Evolutionary conservation across 2,113 vertebrate species (phyloP).

Genomic region (Donacobius atricapilla): DNA sequence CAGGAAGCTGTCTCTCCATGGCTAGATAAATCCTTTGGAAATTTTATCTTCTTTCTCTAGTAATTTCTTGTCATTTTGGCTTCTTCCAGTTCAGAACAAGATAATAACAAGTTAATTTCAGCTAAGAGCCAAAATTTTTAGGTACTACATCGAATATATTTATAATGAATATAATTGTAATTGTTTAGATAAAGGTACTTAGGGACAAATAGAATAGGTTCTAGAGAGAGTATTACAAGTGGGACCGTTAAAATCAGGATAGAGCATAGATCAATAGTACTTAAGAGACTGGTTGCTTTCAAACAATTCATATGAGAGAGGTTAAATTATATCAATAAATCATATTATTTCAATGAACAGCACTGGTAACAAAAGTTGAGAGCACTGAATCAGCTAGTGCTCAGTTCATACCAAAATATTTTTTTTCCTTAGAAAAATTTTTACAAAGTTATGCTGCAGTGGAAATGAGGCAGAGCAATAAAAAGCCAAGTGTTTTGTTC

Average conservation of each 20-base stretch:
- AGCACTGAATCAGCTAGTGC: neutral
- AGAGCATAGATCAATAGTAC: conserved; percentile 11
- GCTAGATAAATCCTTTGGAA: neutral
- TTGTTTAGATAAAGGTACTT: conserved; percentile 19
- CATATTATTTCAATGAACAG: neutral
- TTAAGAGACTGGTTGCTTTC: conserved; percentile 37
- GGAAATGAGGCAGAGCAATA: neutral
- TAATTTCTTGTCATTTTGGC: neutral
- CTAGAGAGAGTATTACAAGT: neutral
- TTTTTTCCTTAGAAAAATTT: neutral
- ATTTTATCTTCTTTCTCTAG: neutral
- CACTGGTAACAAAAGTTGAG: neutral
- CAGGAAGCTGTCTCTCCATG: neutral
- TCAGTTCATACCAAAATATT: neutral
- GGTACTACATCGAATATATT: neutral
- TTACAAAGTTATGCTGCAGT: neutral
- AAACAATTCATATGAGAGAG: conserved; percentile 17
- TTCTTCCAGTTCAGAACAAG: conserved; percentile 1
- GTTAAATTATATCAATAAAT: conserved; percentile 53
- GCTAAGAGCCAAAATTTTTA: neutral
- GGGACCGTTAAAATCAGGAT: conserved; percentile 17
- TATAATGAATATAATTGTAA: conserved; percentile 18
- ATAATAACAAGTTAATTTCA: conserved; percentile 14
- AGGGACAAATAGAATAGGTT: neutral
- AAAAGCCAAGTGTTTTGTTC: neutral